Base-by-base conservation (phyloP, 2,113 vertebrate species). In the Leptobrachium leishanense region DNA sequence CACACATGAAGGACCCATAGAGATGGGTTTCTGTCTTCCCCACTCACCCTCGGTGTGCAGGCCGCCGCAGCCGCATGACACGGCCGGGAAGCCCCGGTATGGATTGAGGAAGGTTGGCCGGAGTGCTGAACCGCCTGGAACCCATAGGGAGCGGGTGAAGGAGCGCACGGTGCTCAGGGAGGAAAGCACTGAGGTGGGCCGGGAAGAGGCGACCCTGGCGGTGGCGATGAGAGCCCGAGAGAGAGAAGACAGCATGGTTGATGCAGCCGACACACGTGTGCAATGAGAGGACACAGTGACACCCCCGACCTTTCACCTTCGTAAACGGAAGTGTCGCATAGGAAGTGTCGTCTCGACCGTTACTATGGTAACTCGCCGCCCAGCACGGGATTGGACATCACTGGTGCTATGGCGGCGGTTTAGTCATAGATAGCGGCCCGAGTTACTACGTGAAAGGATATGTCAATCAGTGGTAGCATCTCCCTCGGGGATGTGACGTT, bases 11-110 rank as follows among this genome's bases (percentile, higher is more conserved):
- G 20, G 20, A 31, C 20, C 20, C 20, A 31, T 0, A 31, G 20
- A 31, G 20, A 31, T 31, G 20, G 20, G 20, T 31, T 31, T 31
- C 20, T 31, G 20, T 31, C 20, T 31, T 31, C 20, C 20, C 20
- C 1, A 11, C 87, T 85, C 80, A 97, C 96, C 96, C 82, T 98
- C 95, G 1, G 97, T 98, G 86, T 98, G 97, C 62, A 98, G 92
- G 0, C 89, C 92, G 55, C 93, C 95, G 75, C 95, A 95, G 43
- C 93, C 92, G 81, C 95, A 98, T 8, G 95, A 92, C 11, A 88
- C 82, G 11, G 86, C 89, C 66, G 84, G 94, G 74, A 83, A 84
- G 15, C 81, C 70, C 3, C 83, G 20, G 15, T 81, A 88, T 0
- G 90, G 86, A 44, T 75, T 85, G 42, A 95, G 89, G 59, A 95